Evolutionary conservation across 2,113 vertebrate genomes (phyloP).

Genomic region (Sminthopsis crassicaudata): DNA sequence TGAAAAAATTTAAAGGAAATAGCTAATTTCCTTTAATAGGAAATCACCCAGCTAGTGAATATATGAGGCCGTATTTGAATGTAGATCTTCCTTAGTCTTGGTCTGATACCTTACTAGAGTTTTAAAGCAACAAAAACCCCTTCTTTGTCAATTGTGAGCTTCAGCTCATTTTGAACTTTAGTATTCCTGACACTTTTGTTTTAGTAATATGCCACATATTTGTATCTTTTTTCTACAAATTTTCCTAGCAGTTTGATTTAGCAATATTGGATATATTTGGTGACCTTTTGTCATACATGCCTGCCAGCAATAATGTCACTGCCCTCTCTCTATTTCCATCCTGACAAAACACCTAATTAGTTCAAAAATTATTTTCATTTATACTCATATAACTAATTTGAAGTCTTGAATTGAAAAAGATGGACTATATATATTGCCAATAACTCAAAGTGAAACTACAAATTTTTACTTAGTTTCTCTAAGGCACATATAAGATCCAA

Average conservation of each 20-base stretch:
- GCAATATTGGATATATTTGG: background rate
- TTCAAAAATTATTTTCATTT: background rate
- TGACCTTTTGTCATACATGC: background rate
- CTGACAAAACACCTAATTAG: background rate
- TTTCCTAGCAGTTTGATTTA: background rate
- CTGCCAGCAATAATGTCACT: background rate
- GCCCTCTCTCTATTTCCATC: background rate
- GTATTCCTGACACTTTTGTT: background rate
- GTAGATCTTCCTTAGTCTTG: background rate
- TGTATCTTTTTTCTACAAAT: background rate
- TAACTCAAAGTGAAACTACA: background rate
- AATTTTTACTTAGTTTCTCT: background rate
- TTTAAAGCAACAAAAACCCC: background rate
- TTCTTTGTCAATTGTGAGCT: background rate
- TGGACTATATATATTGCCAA: background rate
- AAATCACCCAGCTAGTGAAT: background rate
- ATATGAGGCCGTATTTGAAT: background rate
- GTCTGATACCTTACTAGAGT: background rate
- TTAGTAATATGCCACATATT: background rate
- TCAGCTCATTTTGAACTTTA: background rate
- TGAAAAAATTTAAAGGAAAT: background rate
- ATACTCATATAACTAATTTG: background rate
- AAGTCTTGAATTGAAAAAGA: background rate
- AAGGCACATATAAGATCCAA: background rate
- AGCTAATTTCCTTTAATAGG: background rate